Conservation (phyloP, 2,113 vertebrate genomes). For the Labeo rohita region DNA sequence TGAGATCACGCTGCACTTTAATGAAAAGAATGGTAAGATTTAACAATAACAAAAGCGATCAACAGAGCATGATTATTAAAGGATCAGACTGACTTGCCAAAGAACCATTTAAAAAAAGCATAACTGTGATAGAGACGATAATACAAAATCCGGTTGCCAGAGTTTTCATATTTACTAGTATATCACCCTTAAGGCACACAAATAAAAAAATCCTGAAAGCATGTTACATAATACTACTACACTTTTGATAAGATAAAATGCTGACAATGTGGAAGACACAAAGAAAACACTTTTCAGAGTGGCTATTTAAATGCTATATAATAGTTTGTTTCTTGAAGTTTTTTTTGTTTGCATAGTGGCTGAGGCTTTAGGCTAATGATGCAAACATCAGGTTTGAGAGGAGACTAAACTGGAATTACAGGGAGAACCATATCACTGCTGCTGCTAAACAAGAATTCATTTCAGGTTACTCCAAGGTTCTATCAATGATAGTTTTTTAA, state of each 20-base stretch:
- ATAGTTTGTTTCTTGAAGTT: background rate
- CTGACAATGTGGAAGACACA: background rate
- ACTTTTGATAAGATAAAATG: background rate
- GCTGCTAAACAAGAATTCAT: background rate
- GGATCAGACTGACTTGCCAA: background rate
- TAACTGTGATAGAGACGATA: background rate
- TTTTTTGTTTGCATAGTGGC: background rate
- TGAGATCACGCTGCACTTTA: background rate
- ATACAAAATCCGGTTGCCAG: background rate
- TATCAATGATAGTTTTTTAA: background rate
- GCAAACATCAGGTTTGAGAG: background rate
- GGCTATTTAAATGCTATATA: background rate
- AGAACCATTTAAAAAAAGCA: background rate
- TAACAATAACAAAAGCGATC: background rate
- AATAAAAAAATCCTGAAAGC: background rate
- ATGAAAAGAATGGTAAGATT: background rate
- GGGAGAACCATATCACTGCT: background rate
- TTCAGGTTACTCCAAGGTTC: background rate
- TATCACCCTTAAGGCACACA: background rate
- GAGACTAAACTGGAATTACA: background rate
- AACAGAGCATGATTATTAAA: background rate
- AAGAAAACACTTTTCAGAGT: background rate
- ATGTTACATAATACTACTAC: background rate
- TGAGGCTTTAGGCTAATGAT: background rate
- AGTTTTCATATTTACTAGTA: background rate